Conservation (phyloP, 2,888 invertebrate genomes). For the Drosophila tanythrix region DNA sequence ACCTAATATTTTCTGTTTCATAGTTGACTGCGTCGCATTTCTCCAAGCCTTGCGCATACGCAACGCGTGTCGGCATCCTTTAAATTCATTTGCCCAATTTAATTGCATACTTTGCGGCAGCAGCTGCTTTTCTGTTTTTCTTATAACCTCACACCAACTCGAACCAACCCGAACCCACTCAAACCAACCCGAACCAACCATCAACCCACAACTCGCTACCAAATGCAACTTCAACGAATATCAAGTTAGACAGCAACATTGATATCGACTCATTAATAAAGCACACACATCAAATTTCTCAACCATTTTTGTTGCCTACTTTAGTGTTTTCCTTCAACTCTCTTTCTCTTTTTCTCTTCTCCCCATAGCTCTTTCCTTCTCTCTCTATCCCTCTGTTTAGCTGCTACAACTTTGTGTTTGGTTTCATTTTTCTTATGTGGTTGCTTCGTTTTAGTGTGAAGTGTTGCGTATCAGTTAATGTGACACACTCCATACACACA, state of each 20-base stretch:
- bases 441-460: conserved; percentile 72
- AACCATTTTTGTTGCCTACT: conserved; percentile 44
- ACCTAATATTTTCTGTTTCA: conserved; percentile 17
- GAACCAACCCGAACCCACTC: background rate
- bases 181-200: background rate
- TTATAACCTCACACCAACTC: conserved; percentile 2
- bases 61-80: conserved; percentile 52
- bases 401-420: conserved; percentile 29
- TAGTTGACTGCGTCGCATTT: conserved; percentile 39
- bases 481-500: conserved; percentile 57
- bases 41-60: conserved; percentile 44
- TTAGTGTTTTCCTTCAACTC: conserved; percentile 22
- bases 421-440: conserved; percentile 44
- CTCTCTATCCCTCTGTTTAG: conserved; percentile 4
- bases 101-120: conserved; percentile 59
- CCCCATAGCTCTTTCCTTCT: background rate
- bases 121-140: conserved; percentile 49
- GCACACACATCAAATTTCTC: conserved; percentile 36
- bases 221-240: conserved; percentile 40
- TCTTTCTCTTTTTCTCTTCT: background rate
- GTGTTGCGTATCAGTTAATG: conserved; percentile 79
- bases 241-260: conserved; percentile 14
- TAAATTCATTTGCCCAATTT: conserved; percentile 63
- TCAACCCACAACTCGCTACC: background rate
- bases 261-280: conserved; percentile 67